A percentile compares a stretch with the other conserved stretches of the same genome.
phyloP scores from a whole-genome alignment of 1,140 invertebrate species.

The Catajapyx aquilonaris region DNA sequence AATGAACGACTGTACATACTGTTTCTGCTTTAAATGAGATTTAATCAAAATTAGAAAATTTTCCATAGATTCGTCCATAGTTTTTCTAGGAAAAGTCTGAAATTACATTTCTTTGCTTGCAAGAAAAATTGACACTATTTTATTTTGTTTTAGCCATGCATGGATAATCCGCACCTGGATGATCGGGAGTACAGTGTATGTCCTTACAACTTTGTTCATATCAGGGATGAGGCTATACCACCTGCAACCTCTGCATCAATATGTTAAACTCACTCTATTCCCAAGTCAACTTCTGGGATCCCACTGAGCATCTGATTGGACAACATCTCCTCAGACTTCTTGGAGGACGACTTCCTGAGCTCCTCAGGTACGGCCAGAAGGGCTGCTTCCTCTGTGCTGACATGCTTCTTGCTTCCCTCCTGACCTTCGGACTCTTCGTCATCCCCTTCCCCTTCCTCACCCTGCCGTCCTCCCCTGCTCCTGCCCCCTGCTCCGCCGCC shows the following conservation, averaged over 20 bases:
- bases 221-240: too few species aligned
- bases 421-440: slow-evolving; percentile 27
- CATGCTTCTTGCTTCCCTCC: slow-evolving; percentile 25
- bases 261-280: slow-evolving; percentile 84
- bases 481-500: too few species aligned
- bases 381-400: slow-evolving; percentile 68
- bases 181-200: too few species aligned
- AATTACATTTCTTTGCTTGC: too few species aligned
- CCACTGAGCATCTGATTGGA: slow-evolving; percentile 99
- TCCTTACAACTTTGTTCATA: slow-evolving; percentile 4
- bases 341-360: slow-evolving; percentile 53
- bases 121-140: background rate
- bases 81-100: too few species aligned
- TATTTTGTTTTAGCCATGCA: slow-evolving; percentile 1
- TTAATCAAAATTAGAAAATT: too few species aligned
- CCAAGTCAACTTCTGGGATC: slow-evolving; percentile 98
- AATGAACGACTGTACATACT: too few species aligned
- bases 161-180: too few species aligned
- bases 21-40: too few species aligned
- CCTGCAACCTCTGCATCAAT: too few species aligned
- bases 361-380: slow-evolving; percentile 69
- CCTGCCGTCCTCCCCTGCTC: too few species aligned
- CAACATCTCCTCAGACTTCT: slow-evolving; percentile 91
- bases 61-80: too few species aligned
- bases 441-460: slow-evolving; percentile 18